phyloP scores from a whole-genome alignment of 2,113 vertebrate species.

The Pangasianodon hypophthalmus region DNA sequence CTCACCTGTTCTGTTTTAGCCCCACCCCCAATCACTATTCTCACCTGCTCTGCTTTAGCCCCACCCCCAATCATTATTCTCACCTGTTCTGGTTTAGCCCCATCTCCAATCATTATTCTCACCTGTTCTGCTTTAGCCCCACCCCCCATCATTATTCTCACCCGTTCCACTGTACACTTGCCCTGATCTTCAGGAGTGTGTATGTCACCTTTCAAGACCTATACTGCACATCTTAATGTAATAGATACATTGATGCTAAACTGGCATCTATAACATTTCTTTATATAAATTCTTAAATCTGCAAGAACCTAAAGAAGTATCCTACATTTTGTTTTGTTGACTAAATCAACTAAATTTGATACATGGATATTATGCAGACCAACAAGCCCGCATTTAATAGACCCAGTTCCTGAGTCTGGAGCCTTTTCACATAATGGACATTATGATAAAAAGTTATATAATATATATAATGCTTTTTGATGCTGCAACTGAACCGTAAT shows the following conservation, averaged over 20 bases:
- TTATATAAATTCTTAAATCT: background rate
- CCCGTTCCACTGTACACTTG: background rate
- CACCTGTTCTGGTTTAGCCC: background rate
- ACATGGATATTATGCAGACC: background rate
- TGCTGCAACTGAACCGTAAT: background rate
- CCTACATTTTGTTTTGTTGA: background rate
- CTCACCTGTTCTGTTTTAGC: background rate
- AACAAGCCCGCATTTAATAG: background rate
- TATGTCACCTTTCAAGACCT: background rate
- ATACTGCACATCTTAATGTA: too few species aligned
- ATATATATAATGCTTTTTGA: background rate
- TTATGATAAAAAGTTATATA: background rate
- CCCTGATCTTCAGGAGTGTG: background rate
- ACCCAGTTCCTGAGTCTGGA: background rate
- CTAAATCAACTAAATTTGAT: background rate
- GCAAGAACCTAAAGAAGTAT: background rate
- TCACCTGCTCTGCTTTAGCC: background rate
- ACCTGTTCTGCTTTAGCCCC: background rate
- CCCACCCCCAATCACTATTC: background rate
- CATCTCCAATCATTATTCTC: background rate
- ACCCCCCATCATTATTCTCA: background rate
- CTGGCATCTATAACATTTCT: background rate
- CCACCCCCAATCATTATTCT: background rate
- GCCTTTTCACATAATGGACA: background rate
- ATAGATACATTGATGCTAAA: background rate